Evolutionary conservation across 2,113 vertebrate genomes (phyloP).

Genomic region (Prochilodus magdalenae): DNA sequence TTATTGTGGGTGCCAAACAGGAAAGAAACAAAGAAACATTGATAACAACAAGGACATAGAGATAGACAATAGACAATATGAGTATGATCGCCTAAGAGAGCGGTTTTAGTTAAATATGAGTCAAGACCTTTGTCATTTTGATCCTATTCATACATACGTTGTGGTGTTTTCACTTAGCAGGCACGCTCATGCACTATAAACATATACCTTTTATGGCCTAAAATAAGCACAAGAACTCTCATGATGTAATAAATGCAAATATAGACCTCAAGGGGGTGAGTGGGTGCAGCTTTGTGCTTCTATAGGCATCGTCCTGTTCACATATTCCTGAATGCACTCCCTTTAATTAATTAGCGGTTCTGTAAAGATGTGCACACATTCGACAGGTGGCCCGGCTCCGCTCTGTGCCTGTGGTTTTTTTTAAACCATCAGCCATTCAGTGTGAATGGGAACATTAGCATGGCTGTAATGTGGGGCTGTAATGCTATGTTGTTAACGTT

Average conservation of each 20-base stretch:
- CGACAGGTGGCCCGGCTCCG: constrained; percentile 24
- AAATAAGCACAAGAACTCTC: too few relatives aligned
- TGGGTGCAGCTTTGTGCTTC: too few relatives aligned
- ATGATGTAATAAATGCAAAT: too few relatives aligned
- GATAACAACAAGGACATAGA: too few relatives aligned
- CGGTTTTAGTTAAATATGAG: not conserved
- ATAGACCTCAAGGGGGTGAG: too few relatives aligned
- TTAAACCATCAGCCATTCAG: constrained; percentile 3
- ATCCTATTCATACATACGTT: not conserved
- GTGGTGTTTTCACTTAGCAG: not conserved
- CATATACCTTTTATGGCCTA: too few relatives aligned
- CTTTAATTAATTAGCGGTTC: not conserved
- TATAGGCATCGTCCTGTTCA: not conserved
- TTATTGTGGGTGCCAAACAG: too few relatives aligned
- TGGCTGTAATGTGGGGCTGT: constrained; percentile 37
- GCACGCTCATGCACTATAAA: not conserved
- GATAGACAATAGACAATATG: too few relatives aligned
- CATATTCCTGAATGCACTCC: not conserved
- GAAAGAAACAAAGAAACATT: too few relatives aligned
- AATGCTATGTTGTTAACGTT: constrained; percentile 46
- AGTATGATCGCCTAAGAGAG: too few relatives aligned
- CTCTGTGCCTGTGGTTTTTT: not conserved
- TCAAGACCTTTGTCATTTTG: not conserved
- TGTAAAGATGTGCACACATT: not conserved
- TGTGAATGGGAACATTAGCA: constrained; percentile 42